Base-by-base conservation (phyloP, 2,797 vertebrate species). In the Limnodromus scolopaceus region DNA sequence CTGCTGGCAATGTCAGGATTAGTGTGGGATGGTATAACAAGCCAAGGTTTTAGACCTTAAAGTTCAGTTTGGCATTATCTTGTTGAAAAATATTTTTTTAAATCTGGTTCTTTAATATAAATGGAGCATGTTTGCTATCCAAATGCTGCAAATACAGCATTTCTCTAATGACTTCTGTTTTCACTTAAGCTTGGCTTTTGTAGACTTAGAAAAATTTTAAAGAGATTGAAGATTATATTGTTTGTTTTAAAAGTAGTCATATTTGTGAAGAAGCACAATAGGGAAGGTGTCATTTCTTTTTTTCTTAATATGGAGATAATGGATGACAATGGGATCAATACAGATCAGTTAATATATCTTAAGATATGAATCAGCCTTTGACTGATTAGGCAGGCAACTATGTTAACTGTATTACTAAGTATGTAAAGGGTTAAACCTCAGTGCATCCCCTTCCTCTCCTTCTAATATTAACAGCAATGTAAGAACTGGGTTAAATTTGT, bases 331-430 rank as follows among this genome's bases (percentile, higher is more conserved):
- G 55, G 36, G 74, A 96, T 81, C 41, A 69, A 14, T 54, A 72
- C 16, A 65, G 49, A 25, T 66, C 54, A 87, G 23, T 92, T 63
- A 80, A 96, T 27, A 49, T 72, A 82, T 81, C 83, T 89, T 81
- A 65, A 43, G n/a, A 43, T 61, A 69, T 89, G 51, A 88, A 89
- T 89, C 64, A 96, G 71, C 76, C 90, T 97, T 96, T 96, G 92
- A 95, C 83, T 92, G 96, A 95, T 95, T 93, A 82, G 13, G 16
- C 86, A 96, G 85, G 36, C 36, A 81, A 76, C 84, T 95, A 71
- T 96, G 87, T 90, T 97, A 90, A 92, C 81, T 97, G 41, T 69
- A 64, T 95, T 96, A 87, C 97, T 97, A 94, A 96, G 75, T 94
- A 91, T 84, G 81, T 49, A 51, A 66, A 32, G 51, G 11, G 20